Evolutionary conservation across 1,140 invertebrate species (phyloP), one percentile per base, ranked within the genome.

Genomic region (Daktulosphaira vitifoliae): DNA sequence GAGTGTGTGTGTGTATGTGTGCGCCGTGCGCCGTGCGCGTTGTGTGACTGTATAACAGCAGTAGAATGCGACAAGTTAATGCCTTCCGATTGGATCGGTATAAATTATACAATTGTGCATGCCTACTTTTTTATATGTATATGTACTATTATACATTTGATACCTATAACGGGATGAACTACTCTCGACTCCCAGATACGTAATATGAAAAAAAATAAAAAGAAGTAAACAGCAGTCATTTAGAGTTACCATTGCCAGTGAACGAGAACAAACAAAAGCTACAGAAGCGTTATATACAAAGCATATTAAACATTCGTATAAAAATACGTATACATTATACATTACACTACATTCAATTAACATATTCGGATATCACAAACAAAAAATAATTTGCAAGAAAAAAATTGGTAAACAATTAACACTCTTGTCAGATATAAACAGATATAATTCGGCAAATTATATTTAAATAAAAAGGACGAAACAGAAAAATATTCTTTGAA

Each of bases 31-130:
- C n/a, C n/a, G n/a, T n/a, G n/a, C n/a, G n/a, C n/a, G n/a, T n/a
- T n/a, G 11, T 33, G 29, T 11, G 29, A 33, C 29, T 33, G 29
- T 33, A 33, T 11, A 33, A 11, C 56, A 62, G 56, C 29, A 62
- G 56, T 48, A 62, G 56, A 62, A 62, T 62, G 56, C 56, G 56
- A 62, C 56, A 62, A 62, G 56, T 62, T 62, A 62, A 25, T 62
- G 56, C 42, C 42, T 48, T 48, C 42, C 56, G 56, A 62, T 62
- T 62, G 56, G 39, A 62, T 62, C 56, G 42, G 56, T 62, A 62
- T 62, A 62, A 62, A 62, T 62, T 62, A 62, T 62, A 62, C 56
- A 62, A 62, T 62, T 62, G 29, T 33, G 56, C 56, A 46, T 62
- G 56, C 56, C 25, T 62, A 15, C 25, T 39, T 48, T 25, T 59